These are phyloP conservation scores for Crocodylus rhombifer DNA, from an alignment of 2,797 vertebrate genomes.

Conservation along the genomic window DNA sequence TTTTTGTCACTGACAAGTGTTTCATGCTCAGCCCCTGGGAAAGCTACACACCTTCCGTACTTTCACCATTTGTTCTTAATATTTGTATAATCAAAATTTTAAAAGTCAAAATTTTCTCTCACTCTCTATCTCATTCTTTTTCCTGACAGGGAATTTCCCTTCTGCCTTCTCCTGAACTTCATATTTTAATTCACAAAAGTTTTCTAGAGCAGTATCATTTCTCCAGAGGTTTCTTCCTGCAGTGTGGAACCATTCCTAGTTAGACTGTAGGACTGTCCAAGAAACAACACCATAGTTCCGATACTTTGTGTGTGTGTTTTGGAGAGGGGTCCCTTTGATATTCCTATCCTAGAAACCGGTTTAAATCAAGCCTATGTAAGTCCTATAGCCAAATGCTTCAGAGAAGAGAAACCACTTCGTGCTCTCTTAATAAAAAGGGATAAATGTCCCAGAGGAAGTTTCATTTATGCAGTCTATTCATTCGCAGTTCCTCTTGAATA, in stretches of 20 bases:
- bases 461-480: neutral
- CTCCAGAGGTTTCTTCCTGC: neutral
- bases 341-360: accelerated
- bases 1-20: no score
- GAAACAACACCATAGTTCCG: neutral
- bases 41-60: no score
- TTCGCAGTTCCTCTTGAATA: neutral
- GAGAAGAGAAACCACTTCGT: neutral
- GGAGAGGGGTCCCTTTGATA: accelerated
- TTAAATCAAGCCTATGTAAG: neutral
- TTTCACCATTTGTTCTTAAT: no score
- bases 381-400: neutral
- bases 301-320: neutral
- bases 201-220: neutral
- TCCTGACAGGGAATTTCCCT: neutral
- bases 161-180: neutral
- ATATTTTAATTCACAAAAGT: neutral
- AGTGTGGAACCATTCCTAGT: neutral
- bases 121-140: neutral
- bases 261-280: neutral
- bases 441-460: neutral
- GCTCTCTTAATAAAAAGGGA: neutral
- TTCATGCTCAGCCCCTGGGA: no score
- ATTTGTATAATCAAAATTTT: no score
- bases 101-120: neutral